Evolutionary conservation across 37 sponge, comb jelly and placozoan species (phyloP), one percentile per base, ranked within the genome.

Genomic region (Theonella swinhoei): DNA sequence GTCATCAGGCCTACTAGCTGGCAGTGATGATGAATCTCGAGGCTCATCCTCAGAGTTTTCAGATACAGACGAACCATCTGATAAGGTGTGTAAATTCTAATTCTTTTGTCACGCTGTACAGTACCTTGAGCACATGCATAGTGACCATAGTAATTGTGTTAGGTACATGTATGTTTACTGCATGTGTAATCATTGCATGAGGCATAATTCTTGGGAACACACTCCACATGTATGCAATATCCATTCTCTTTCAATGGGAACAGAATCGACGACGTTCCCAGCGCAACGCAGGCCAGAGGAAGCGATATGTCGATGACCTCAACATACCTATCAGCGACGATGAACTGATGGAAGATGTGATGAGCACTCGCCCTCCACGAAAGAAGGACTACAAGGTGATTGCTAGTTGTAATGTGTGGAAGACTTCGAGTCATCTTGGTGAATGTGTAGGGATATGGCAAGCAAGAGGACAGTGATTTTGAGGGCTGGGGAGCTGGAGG

Each of bases 271-370:
- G 95, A 0, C 68, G 96, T 2, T 96, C 96, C 4, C 81, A 87
- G 71, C 60, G 96, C 28, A 93, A 88, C 41, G 77, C 87, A 0
- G 95, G 95, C 4, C 88, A 87, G 77, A 65, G 89, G 59, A 94
- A 96, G 65, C 88, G 74, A 40, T 96, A 96, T 66, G 76, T 90
- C 2, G 95, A 96, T 78, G 97, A 96, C 76, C 40, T 96, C 43
- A 91, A 96, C 73, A 58, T 96, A 35, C 73, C 91, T 39, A 61
- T 96, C 73, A 96, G 97, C 86, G 97, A 92, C 61, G 94, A 95
- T n/a, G 95, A 91, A 68, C 59, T 64, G 47, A 60, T 64, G 26
- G 90, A 83, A 9, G 86, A 89, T 71, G 42, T 76, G 7, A 17
- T 84, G 70, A 37, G 66, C 63, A 59, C 84, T 42, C 76, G 54